Percentiles rank a stretch among this genome's conserved stretches.
phyloP scores from a whole-genome alignment of 2,888 invertebrate species.

The Teleiodes luculella region DNA sequence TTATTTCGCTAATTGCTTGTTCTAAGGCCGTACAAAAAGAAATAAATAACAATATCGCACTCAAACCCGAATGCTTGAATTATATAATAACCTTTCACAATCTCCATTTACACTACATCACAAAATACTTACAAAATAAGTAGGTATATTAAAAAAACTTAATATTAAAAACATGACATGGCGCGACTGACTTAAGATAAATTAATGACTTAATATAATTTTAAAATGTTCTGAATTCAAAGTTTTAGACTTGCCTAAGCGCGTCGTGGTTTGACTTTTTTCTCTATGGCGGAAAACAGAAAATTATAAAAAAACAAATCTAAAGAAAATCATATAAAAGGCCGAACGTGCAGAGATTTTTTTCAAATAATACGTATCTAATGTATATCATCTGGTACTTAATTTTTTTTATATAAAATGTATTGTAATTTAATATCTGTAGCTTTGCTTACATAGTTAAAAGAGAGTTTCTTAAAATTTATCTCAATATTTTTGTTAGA shows the following conservation, averaged over 20 bases:
- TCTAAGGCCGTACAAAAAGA: constrained; percentile 20
- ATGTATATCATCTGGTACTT: no score
- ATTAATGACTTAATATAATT: constrained; percentile 52
- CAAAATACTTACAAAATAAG: constrained; percentile 45
- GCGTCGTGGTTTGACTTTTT: constrained; percentile 28
- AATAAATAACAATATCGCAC: constrained; percentile 31
- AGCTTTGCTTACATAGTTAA: no score
- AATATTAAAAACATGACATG: constrained; percentile 51
- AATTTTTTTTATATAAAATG: no score
- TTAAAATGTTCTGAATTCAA: constrained; percentile 34
- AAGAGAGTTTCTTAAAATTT: no score
- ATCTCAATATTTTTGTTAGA: no score
- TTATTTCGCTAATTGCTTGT: background rate
- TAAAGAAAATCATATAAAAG: no score
- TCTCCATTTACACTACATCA: constrained; percentile 34
- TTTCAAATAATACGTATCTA: no score
- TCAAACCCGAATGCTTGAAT: constrained; percentile 29
- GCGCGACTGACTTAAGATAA: constrained; percentile 69
- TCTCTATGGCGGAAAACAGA: constrained; percentile 1
- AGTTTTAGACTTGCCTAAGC: constrained; percentile 45
- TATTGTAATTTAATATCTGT: no score
- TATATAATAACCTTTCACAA: constrained; percentile 36
- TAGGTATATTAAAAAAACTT: constrained; percentile 35
- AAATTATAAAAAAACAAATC: no score
- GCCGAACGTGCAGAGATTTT: no score